phyloP scores from a whole-genome alignment of 1,140 invertebrate species.

The Lucilia cuprina region DNA sequence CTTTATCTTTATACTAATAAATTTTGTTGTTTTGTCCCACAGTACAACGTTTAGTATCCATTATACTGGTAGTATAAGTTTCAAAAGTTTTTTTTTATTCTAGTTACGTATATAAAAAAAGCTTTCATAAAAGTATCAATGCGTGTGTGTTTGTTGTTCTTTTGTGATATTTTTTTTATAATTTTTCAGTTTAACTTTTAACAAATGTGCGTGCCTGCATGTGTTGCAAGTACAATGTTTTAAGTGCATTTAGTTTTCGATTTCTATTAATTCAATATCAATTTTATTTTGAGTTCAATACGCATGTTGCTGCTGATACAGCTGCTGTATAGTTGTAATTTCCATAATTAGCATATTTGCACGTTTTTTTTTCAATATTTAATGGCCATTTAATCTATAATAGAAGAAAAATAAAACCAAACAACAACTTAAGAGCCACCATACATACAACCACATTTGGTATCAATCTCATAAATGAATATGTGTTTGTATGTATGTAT shows the following conservation, averaged over 20 bases:
- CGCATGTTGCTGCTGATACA: background rate
- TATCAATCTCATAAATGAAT: background rate
- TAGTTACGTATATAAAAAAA: background rate
- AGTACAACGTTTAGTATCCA: no score
- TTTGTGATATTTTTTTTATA: background rate
- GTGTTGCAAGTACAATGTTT: background rate
- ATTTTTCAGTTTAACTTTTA: background rate
- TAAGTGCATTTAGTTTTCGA: slow-evolving; percentile 8
- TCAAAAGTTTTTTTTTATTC: background rate
- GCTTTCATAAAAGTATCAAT: no score
- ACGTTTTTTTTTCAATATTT: slow-evolving; percentile 24
- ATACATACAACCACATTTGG: no score
- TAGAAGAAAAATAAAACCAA: background rate
- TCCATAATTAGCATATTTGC: slow-evolving; percentile 17
- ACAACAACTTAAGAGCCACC: background rate
- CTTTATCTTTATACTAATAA: no score
- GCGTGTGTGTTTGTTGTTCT: background rate
- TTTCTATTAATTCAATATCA: slow-evolving; percentile 5
- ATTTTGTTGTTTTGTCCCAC: no score
- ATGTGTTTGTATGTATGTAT: no score
- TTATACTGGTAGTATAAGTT: no score
- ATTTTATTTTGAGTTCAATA: background rate
- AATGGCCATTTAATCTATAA: background rate
- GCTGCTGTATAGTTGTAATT: slow-evolving; percentile 4
- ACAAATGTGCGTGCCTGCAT: background rate